These are phyloP conservation scores for Coleophora flavipennella DNA, from an alignment of 2,888 invertebrate species.

Conservation along the genomic window DNA sequence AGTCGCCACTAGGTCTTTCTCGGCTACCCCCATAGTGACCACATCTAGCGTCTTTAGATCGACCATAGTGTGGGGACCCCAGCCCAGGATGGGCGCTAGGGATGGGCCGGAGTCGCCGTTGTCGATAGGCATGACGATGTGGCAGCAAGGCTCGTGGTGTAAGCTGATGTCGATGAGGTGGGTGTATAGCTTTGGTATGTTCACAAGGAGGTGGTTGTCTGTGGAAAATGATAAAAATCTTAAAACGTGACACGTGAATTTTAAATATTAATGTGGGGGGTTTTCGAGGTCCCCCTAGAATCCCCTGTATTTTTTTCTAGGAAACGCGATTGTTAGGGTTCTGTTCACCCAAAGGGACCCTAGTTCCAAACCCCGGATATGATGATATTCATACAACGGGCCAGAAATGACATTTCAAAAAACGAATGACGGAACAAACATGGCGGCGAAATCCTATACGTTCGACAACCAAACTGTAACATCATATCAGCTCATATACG, in stretches of 20 bases:
- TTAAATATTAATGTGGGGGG: too few species aligned
- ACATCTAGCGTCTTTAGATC: conserved; percentile 82
- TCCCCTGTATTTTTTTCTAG: too few species aligned
- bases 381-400: too few species aligned
- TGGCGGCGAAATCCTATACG: too few species aligned
- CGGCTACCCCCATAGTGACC: conserved; percentile 76
- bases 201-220: conserved; percentile 87
- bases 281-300: conserved; percentile 27
- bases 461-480: too few species aligned
- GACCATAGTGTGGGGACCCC: conserved; percentile 68
- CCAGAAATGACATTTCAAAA: too few species aligned
- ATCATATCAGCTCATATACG: too few species aligned
- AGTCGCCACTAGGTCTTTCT: conserved; percentile 77
- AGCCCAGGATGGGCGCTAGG: conserved; percentile 77
- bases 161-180: conserved; percentile 89
- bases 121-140: conserved; percentile 79
- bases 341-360: too few species aligned
- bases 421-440: too few species aligned
- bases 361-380: too few species aligned
- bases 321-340: too few species aligned
- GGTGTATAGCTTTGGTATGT: conserved; percentile 87
- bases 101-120: conserved; percentile 72
- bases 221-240: conserved; percentile 19
- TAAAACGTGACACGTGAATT: too few species aligned
- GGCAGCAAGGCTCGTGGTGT: conserved; percentile 87